Evolutionary conservation across 2,113 vertebrate genomes (phyloP).

Genomic region (Archocentrus centrarchus): DNA sequence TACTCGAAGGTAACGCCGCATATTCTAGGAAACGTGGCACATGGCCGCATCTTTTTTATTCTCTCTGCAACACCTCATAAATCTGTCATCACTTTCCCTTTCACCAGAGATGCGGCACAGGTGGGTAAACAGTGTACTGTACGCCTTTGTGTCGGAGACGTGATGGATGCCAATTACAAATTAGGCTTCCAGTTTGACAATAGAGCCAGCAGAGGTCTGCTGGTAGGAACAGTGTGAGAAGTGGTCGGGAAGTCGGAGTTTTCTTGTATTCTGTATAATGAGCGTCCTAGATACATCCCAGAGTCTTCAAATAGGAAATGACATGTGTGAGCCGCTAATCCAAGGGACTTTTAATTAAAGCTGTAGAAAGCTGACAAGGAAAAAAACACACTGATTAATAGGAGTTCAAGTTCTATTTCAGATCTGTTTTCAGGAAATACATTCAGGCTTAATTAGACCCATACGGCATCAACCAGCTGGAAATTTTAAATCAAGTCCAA

Average conservation of each 20-base stretch:
- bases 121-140: constrained; percentile 16
- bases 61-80: constrained; percentile 27
- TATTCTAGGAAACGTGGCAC: constrained; percentile 18
- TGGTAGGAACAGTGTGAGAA: constrained; percentile 51
- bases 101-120: constrained; percentile 21
- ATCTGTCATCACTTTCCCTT: constrained; percentile 47
- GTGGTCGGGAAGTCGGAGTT: constrained; percentile 55
- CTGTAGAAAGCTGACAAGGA: constrained; percentile 74
- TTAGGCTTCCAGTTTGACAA: constrained; percentile 52
- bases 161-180: constrained; percentile 65
- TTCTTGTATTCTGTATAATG: constrained; percentile 71
- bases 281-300: constrained; percentile 76
- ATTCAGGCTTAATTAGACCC: constrained; percentile 83
- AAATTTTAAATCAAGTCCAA: constrained; percentile 75
- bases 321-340: constrained; percentile 79
- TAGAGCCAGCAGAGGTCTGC: constrained; percentile 53
- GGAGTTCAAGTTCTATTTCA: constrained; percentile 78
- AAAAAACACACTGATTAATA: constrained; percentile 80
- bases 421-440: constrained; percentile 80
- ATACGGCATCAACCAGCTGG: constrained; percentile 80
- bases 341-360: constrained; percentile 84
- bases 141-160: constrained; percentile 20
- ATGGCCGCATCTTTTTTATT: constrained; percentile 42
- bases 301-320: constrained; percentile 79
- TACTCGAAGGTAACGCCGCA: background rate